phyloP scores from a whole-genome alignment of 2,797 vertebrate species.

The Poecilia wingei region DNA sequence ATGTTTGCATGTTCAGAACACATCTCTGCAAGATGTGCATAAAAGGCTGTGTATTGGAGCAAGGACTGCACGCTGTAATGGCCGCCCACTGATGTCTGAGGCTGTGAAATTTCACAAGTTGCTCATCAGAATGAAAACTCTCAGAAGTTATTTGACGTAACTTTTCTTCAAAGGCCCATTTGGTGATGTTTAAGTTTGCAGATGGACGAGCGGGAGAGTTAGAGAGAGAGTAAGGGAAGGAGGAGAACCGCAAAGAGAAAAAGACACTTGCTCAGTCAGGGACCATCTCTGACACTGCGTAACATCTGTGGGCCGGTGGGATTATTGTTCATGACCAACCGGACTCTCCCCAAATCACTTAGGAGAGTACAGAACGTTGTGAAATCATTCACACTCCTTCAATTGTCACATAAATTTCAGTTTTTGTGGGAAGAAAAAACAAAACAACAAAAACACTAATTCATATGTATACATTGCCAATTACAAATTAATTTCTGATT shows the following conservation, averaged over 20 bases:
- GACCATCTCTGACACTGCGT: conserved; percentile 16
- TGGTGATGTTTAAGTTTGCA: conserved; percentile 54
- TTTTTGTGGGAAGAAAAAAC: not conserved
- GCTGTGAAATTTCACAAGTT: conserved; percentile 63
- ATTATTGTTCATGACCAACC: conserved; percentile 9
- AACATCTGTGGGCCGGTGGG: conserved; percentile 7
- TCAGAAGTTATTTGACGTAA: conserved; percentile 56
- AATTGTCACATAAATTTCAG: not conserved
- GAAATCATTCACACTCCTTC: not conserved
- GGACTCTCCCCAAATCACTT: not conserved
- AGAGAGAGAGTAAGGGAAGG: conserved; percentile 1
- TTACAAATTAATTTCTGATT: not conserved
- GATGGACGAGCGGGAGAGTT: conserved; percentile 22
- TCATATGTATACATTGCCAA: not conserved
- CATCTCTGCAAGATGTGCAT: conserved; percentile 49
- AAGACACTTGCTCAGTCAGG: conserved; percentile 12
- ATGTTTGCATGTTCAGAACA: conserved; percentile 53
- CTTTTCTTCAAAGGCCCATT: conserved; percentile 71
- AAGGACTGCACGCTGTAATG: conserved; percentile 42
- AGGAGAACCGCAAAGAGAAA: not conserved
- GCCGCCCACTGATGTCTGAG: conserved; percentile 51
- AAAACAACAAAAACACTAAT: not conserved
- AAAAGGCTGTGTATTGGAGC: conserved; percentile 43
- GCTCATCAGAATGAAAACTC: conserved; percentile 56
- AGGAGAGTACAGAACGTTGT: not conserved